phyloP scores from a whole-genome alignment of 2,888 invertebrate genomes.

The Hermaeophaga mercurialis region DNA sequence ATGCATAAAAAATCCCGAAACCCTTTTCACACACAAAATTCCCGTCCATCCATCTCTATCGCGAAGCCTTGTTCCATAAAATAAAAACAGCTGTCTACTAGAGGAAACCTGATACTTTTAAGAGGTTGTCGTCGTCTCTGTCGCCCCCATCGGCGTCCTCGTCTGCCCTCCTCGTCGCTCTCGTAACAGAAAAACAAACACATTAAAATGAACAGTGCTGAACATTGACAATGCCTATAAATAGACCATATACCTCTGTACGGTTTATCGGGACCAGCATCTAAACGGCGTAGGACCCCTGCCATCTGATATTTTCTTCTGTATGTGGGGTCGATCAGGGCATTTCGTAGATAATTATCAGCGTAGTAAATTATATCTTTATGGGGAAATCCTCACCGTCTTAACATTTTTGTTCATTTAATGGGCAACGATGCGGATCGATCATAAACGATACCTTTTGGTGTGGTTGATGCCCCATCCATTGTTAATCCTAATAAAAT shows the following conservation, averaged over 20 bases:
- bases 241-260: slow-evolving; percentile 58
- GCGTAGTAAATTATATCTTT: slow-evolving; percentile 12
- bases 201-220: slow-evolving; percentile 60
- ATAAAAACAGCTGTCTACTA: slow-evolving; percentile 59
- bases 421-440: not conserved
- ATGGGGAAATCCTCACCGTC: slow-evolving; percentile 11
- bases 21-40: too few relatives aligned
- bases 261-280: slow-evolving; percentile 49
- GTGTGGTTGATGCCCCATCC: too few relatives aligned
- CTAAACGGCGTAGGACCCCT: slow-evolving; percentile 42
- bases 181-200: slow-evolving; percentile 58
- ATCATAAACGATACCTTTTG: slow-evolving; percentile 4
- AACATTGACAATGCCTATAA: slow-evolving; percentile 60
- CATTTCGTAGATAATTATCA: slow-evolving; percentile 24
- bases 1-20: too few relatives aligned
- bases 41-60: too few relatives aligned
- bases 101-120: slow-evolving; percentile 59
- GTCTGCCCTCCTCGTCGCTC: slow-evolving; percentile 45
- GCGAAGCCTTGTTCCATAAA: slow-evolving; percentile 53
- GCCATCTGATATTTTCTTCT: slow-evolving; percentile 29
- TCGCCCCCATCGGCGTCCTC: slow-evolving; percentile 35
- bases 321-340: slow-evolving; percentile 30
- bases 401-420: slow-evolving; percentile 10
- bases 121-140: slow-evolving; percentile 52
- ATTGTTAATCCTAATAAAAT: too few relatives aligned